phyloP scores from a whole-genome alignment of 2,113 vertebrate species.

The Coturnix japonica region DNA sequence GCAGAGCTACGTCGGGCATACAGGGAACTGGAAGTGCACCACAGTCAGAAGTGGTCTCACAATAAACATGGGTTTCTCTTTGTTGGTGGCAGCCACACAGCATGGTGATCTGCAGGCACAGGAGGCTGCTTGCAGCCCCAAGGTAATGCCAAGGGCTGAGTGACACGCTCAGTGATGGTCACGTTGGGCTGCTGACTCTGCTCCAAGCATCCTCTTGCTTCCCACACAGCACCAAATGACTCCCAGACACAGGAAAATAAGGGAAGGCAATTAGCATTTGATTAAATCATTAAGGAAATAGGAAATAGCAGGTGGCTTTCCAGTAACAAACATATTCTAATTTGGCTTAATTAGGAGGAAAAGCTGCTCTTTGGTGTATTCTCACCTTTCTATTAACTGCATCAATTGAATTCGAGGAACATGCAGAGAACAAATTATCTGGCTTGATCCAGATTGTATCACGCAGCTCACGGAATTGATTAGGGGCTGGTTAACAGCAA shows the following conservation, averaged over 20 bases:
- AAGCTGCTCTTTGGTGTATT: neutral
- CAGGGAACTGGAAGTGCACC: neutral
- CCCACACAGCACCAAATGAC: rapidly evolving
- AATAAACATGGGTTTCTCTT: neutral
- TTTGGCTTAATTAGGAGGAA: neutral
- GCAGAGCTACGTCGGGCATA: neutral
- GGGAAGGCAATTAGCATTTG: neutral
- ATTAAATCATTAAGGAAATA: neutral
- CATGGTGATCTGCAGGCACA: neutral
- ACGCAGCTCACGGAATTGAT: neutral
- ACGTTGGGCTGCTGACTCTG: neutral
- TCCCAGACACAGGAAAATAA: neutral
- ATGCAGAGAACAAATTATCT: neutral
- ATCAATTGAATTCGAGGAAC: neutral
- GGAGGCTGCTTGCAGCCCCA: neutral
- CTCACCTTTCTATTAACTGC: neutral
- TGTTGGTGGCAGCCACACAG: rapidly evolving
- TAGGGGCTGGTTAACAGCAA: rapidly evolving
- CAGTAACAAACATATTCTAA: neutral
- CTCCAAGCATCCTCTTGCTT: neutral
- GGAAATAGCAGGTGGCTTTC: neutral
- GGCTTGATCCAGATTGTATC: neutral
- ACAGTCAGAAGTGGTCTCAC: rapidly evolving
- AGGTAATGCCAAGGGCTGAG: rapidly evolving
- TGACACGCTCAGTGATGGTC: rapidly evolving